Conservation (phyloP, 1,140 invertebrate genomes). For the Drusus annulatus region DNA sequence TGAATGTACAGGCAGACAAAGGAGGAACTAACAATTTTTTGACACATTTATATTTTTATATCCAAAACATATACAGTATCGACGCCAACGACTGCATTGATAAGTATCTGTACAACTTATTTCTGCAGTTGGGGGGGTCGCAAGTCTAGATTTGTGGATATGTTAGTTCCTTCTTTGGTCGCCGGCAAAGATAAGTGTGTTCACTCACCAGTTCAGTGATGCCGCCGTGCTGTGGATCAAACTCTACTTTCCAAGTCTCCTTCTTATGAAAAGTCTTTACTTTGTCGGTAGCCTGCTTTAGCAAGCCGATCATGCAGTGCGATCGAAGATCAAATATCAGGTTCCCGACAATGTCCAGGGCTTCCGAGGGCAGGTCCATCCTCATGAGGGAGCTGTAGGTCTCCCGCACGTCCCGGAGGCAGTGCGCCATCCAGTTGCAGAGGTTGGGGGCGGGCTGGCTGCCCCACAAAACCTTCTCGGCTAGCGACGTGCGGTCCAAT, state of each 20-base stretch:
- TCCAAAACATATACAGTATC: too few species aligned
- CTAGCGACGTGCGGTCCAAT: slow-evolving; percentile 62
- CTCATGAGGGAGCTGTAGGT: slow-evolving; percentile 80
- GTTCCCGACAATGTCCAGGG: slow-evolving; percentile 85
- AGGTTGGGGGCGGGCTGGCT: slow-evolving; percentile 70
- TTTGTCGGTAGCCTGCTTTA: slow-evolving; percentile 87
- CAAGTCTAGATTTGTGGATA: too few species aligned
- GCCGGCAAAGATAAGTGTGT: too few species aligned
- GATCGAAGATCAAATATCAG: slow-evolving; percentile 91
- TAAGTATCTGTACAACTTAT: too few species aligned
- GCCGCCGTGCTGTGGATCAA: slow-evolving; percentile 82
- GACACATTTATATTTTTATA: too few species aligned
- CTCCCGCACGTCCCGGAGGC: slow-evolving; percentile 80
- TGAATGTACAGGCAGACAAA: too few species aligned
- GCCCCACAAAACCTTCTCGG: slow-evolving; percentile 66
- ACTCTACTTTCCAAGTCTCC: slow-evolving; percentile 92
- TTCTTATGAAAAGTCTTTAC: slow-evolving; percentile 83
- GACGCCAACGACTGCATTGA: too few species aligned
- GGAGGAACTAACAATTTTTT: too few species aligned
- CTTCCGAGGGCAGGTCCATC: slow-evolving; percentile 84
- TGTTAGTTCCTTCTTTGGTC: too few species aligned
- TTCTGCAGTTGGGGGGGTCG: too few species aligned
- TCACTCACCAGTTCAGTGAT: slow-evolving; percentile 85
- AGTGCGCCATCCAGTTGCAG: slow-evolving; percentile 84
- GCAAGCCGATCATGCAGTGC: slow-evolving; percentile 88